phyloP scores from a whole-genome alignment of 1,140 invertebrate species.

The Caenorhabditis inopinata region DNA sequence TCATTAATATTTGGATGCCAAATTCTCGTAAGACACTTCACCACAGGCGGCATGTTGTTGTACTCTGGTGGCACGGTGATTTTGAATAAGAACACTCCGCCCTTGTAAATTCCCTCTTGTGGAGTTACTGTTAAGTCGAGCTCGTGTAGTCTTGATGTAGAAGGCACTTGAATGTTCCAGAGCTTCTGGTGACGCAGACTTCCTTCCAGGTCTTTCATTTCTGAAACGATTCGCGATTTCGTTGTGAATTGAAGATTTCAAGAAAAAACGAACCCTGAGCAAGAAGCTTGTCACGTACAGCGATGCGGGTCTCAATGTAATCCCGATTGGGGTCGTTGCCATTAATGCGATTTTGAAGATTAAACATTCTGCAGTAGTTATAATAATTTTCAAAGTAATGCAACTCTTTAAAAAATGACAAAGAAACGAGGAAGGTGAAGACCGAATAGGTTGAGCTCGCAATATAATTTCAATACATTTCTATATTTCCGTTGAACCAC shows the following conservation, averaged over 20 bases:
- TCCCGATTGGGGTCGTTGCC: conserved; percentile 56
- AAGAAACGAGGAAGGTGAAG: too few species aligned
- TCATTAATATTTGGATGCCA: conserved; percentile 94
- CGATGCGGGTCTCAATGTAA: conserved; percentile 71
- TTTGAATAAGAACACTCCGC: conserved; percentile 82
- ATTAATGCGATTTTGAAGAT: conserved; percentile 70
- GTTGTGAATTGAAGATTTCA: neutral
- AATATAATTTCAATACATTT: too few species aligned
- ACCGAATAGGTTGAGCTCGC: too few species aligned
- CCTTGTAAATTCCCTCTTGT: conserved; percentile 84
- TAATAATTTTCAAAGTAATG: too few species aligned
- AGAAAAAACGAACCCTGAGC: conserved; percentile 73
- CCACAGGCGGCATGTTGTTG: conserved; percentile 90
- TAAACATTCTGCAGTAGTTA: conserved; percentile 73
- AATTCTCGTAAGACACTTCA: conserved; percentile 83
- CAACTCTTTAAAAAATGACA: too few species aligned
- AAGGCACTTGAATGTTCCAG: conserved; percentile 77
- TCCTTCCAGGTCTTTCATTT: conserved; percentile 87
- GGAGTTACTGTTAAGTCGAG: conserved; percentile 79
- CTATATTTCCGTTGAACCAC: too few species aligned
- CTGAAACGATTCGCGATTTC: conserved; percentile 57
- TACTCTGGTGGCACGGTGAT: conserved; percentile 87
- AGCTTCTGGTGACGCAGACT: conserved; percentile 74
- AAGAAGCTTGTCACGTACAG: conserved; percentile 80
- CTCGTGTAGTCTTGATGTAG: conserved; percentile 78